Evolutionary conservation across 2,797 vertebrate species (phyloP), one percentile per base, ranked within the genome.

Genomic region (Mastacembelus armatus): DNA sequence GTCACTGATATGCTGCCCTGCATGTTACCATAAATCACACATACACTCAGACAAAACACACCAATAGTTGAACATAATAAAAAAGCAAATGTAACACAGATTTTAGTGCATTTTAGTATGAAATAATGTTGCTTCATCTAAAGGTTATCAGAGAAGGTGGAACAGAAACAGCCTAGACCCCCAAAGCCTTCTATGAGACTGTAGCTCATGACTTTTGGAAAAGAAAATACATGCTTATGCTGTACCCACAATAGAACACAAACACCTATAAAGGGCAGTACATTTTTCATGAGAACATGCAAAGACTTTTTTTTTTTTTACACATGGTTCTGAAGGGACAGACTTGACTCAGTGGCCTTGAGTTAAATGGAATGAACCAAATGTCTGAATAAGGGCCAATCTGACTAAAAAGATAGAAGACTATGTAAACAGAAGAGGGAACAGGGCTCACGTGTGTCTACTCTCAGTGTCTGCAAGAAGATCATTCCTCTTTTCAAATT

Each of bases 341-440:
- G 66, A 88, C 80, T 89, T 87, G 84, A 87, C 69, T 88, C 47
- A 0, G 56, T 35, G 68, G 66, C 81, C 83, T 84, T 74, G 75
- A 79, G 48, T 72, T 59, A 85, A 84, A 74, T 73, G 83, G 85
- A 88, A 89, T 86, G 84, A 89, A 73, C 81, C 74, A 77, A 51
- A 85, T 88, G 82, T 87, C 71, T 85, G 85, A 86, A 24, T 22
- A 4, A 66, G 61, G 43, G 85, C 83, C 87, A 90, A 63, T 51
- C 35, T 33, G 68, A 76, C 80, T 36, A 26, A 67, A n/a, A 80
- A 66, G 63, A 74, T 29, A 71, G 57, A 64, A 72, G 64, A 66
- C 38, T 47, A 47, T 84, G 50, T 77, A 79, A 86, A 89, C 70
- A 83, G 61, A 75, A 71, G 54, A 66, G 26, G 39, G 49, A 71